Evolutionary conservation across 2,113 vertebrate genomes (phyloP), one percentile per base, ranked within the genome.

Genomic region (Protobothrops mucrosquamatus): DNA sequence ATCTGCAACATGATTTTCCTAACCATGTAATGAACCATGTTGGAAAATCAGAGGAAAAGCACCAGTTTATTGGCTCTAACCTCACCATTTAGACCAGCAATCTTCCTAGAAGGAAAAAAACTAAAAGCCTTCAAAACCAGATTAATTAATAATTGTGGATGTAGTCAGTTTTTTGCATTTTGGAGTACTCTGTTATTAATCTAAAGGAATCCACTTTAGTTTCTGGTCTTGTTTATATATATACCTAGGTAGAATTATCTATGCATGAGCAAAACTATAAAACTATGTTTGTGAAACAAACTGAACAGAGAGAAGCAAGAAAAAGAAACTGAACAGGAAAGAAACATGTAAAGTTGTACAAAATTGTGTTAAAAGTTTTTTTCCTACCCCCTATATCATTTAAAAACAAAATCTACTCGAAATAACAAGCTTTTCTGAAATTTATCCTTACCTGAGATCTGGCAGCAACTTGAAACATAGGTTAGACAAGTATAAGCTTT

Each of bases 381-480:
- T 81, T 51, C 85, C 46, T 85, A 6, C 4, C 3, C 23, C 8
- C 9, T 48, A 14, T 18, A 88, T 20, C 14, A 81, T 20, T n/a
- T 20, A 26, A 54, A 85, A 24, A 61, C 10, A 61, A 85, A 86
- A 86, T 22, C 22, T 22, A 46, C 4, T 46, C 14, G 20, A 87
- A 81, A 39, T 56, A 46, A 54, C 34, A 81, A 46, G 39, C 18
- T 90, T 56, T 57, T 46, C 48, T 24, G 10, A 92, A 88, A 29
- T 55, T 9, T 89, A 24, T 85, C 11, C 92, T 46, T 55, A 92
- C 95, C 94, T 89, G 92, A 93, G 93, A 85, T 1, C 43, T 61
- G 26, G 89, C 43, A 2, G 89, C 81, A 64, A 69, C 7, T 1
- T 26, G 64, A 85, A 59, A 22, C 48, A 26, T 85, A n/a, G 5